Base-by-base conservation (phyloP, 2,797 vertebrate species). In the Halcyon chelicuti region DNA sequence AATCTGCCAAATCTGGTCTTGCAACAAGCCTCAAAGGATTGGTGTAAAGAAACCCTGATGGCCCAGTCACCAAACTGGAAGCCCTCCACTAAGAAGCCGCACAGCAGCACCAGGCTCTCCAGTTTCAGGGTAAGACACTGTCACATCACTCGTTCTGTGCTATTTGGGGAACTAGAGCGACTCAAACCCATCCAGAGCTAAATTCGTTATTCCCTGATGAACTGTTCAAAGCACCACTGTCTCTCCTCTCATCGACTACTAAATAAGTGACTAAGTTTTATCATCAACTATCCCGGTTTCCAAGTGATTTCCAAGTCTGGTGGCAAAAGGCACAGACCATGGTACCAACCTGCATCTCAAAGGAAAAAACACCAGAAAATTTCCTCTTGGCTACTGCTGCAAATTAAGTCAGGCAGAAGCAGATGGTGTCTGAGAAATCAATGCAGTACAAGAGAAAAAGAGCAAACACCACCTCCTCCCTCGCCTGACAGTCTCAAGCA, bases 341-440 rank as follows among this genome's bases (percentile, higher is more conserved):
- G 21, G 17, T 26, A 60, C 3, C 40, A 92, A 33, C n/a, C 40
- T 46, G 40, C 44, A 82, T 39, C 80, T 73, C 74, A 65, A 77
- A 68, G 46, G 23, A 44, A 39, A 49, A 42, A n/a, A 40, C 3
- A 15, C 8, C 25, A 28, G 49, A 80, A 83, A 63, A 77, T 7
- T 71, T 68, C 61, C 75, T 68, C 76, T 88, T 95, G 81, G 89
- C 86, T 91, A 74, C 81, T 68, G 87, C 72, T 88, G 49, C 75
- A 49, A 47, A 75, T 94, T 71, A 82, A 85, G 75, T 86, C 92
- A 91, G 51, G 67, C 68, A 68, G 46, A 67, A 83, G 75, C 94
- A 96, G 94, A 94, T 91, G 92, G 93, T 77, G 75, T 67, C 91
- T 92, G 67, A 19, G 7, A 86, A 94, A 92, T 42, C 67, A 51